Percentiles rank a stretch among this genome's conserved stretches.
Conservation (phyloP, 1,140 invertebrate genomes). For the Lordiphosa stackelbergi region DNA sequence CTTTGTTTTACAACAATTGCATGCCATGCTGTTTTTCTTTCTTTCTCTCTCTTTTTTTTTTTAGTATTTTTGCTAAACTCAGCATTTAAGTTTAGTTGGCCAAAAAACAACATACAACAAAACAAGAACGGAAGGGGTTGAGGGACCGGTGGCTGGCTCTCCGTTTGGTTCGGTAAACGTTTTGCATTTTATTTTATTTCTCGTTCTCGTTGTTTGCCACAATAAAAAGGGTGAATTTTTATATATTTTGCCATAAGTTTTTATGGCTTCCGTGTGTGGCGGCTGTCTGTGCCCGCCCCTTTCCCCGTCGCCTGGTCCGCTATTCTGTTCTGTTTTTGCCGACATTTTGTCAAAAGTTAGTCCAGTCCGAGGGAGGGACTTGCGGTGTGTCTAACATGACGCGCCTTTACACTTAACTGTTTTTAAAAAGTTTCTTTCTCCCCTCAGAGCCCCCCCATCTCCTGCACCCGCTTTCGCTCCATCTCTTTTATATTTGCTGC, state of each 20-base stretch:
- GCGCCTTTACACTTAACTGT: conserved; percentile 72
- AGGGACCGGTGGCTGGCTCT: conserved; percentile 17
- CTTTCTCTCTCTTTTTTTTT: neutral
- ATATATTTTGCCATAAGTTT: conserved; percentile 73
- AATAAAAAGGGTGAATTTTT: conserved; percentile 75
- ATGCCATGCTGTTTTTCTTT: conserved; percentile 36
- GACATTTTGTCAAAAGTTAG: conserved; percentile 72
- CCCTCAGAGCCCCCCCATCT: no score
- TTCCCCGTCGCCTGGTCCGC: conserved; percentile 7
- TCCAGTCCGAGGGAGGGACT: conserved; percentile 43
- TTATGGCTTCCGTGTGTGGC: conserved; percentile 74
- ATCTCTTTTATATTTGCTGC: conserved; percentile 33
- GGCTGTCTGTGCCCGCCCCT: conserved; percentile 45
- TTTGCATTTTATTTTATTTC: conserved; percentile 73
- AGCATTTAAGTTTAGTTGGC: conserved; percentile 72
- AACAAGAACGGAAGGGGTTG: conserved; percentile 42
- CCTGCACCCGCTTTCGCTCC: conserved; percentile 2
- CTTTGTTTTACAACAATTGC: conserved; percentile 73
- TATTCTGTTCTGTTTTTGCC: conserved; percentile 15
- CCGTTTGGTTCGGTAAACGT: conserved; percentile 42
- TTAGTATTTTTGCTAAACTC: conserved; percentile 60
- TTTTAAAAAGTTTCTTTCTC: conserved; percentile 41
- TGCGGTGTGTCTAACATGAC: conserved; percentile 70
- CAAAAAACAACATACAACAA: conserved; percentile 29
- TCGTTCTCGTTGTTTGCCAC: conserved; percentile 69